A percentile compares a stretch with the other conserved stretches of the same genome.
Evolutionary conservation across 2,888 invertebrate genomes (phyloP).

Genomic region (Melikaiella ostensackeni): DNA sequence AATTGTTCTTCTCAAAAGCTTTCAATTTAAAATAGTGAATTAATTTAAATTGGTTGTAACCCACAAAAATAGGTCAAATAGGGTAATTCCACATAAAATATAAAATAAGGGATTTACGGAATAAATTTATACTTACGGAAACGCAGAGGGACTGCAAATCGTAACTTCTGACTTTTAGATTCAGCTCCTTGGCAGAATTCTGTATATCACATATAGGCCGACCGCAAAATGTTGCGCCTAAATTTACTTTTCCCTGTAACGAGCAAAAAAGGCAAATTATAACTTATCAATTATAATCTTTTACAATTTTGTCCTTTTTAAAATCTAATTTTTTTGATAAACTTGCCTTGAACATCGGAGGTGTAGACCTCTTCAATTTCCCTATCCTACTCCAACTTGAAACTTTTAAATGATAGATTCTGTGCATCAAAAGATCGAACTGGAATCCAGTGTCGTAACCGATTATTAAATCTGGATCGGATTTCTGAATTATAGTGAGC

Average conservation of each 20-base stretch:
- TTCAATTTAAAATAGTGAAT: no score
- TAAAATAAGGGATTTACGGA: background rate
- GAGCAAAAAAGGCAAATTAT: conserved; percentile 36
- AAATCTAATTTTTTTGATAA: background rate
- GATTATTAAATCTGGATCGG: conserved; percentile 96
- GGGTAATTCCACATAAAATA: no score
- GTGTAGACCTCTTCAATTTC: conserved; percentile 84
- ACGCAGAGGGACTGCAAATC: conserved; percentile 91
- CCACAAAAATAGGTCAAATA: no score
- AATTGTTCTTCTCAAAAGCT: no score
- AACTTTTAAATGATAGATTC: conserved; percentile 86
- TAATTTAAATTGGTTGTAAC: no score
- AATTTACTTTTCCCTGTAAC: conserved; percentile 66
- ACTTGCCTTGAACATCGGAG: conserved; percentile 71
- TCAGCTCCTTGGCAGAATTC: conserved; percentile 93
- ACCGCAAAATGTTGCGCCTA: conserved; percentile 80
- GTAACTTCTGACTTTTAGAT: conserved; percentile 92
- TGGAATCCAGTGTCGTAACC: conserved; percentile 97
- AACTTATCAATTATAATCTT: background rate
- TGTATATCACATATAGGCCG: conserved; percentile 95
- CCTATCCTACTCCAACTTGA: conserved; percentile 95
- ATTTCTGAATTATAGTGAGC: conserved; percentile 89
- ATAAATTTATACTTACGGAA: conserved; percentile 75
- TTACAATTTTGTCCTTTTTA: background rate
- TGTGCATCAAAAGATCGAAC: conserved; percentile 92